Evolutionary conservation across 2,888 invertebrate genomes (phyloP), one percentile per base, ranked within the genome.

Genomic region (Noctua fimbriata): DNA sequence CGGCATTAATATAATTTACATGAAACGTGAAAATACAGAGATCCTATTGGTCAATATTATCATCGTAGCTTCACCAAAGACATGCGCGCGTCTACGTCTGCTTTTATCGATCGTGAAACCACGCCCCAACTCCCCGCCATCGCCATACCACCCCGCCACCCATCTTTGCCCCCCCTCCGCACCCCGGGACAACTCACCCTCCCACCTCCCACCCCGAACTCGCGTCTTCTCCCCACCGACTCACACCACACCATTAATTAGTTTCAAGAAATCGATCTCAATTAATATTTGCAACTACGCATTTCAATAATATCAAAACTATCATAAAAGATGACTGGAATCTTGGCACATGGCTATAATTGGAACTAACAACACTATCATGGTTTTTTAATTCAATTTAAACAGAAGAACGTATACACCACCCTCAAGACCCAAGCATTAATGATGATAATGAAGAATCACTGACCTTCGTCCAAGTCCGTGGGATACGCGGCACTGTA

Each of bases 401-500:
- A 55, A 12, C 12, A 24, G 55, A 55, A 1, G 0, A n/a, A 10
- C 4, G 55, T 55, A 7, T 55, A 24, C n/a, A n/a, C 10, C n/a
- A 12, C n/a, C 10, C 58, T 58, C 58, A 0, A 58, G 12, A n/a
- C 4, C n/a, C 12, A 58, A 14, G 58, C n/a, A 14, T n/a, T 58
- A 58, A 14, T 12, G 16, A n/a, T n/a, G n/a, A n/a, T n/a, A n/a
- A n/a, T n/a, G n/a, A 69, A 36, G 2, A 21, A 32, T 18, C 24
- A 73, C 73, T n/a, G 12, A 73, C 73, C 73, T 73, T 69, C 69
- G 32, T 73, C 69, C 12, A 73, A 67, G 32, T 67, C 65, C 24
- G 73, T 28, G 44, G 73, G 69, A 7, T 69, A 73, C 18, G 69
- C 73, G 9, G 24, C 14, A 18, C 24, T 47, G 32, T 69, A 12